A percentile compares a stretch with the other conserved stretches of the same genome.
These are phyloP conservation scores for Euleptes europaea DNA, from an alignment of 2,113 vertebrate genomes.

Conservation along the genomic window DNA sequence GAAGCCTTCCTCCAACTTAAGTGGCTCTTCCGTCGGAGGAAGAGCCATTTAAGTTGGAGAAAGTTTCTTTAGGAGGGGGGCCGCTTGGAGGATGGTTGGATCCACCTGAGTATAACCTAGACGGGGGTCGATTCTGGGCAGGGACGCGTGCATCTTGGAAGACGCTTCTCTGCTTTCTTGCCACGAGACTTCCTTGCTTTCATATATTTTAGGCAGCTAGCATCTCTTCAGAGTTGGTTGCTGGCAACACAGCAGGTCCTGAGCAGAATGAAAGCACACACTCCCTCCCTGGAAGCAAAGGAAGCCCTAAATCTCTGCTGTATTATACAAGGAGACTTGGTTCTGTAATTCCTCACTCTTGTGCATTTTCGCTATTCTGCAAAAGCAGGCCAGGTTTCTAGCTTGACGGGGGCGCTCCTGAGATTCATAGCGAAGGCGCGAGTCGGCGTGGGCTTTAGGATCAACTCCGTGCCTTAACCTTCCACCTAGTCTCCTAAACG, in stretches of 20 bases:
- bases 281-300: neutral
- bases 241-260: accelerated
- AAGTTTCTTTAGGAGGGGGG: too few relatives aligned
- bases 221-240: neutral
- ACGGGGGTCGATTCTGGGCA: neutral
- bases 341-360: neutral
- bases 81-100: too few relatives aligned
- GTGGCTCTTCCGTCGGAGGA: too few relatives aligned
- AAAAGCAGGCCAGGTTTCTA: neutral
- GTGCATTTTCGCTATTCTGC: slow-evolving; percentile 7
- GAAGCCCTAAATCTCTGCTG: neutral
- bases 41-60: too few relatives aligned
- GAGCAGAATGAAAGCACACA: accelerated
- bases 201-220: neutral
- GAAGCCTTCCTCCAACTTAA: too few relatives aligned
- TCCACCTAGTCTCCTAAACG: neutral
- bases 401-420: neutral
- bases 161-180: neutral
- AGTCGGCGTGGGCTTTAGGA: neutral
- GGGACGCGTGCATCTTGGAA: neutral
- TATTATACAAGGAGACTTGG: neutral
- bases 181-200: neutral
- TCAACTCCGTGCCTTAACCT: slow-evolving; percentile 65
- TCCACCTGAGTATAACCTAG: too few relatives aligned
- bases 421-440: slow-evolving; percentile 3